Evolutionary conservation across 1,140 invertebrate genomes (phyloP), one percentile per base, ranked within the genome.

Genomic region (Yoshiicerus persimilis): DNA sequence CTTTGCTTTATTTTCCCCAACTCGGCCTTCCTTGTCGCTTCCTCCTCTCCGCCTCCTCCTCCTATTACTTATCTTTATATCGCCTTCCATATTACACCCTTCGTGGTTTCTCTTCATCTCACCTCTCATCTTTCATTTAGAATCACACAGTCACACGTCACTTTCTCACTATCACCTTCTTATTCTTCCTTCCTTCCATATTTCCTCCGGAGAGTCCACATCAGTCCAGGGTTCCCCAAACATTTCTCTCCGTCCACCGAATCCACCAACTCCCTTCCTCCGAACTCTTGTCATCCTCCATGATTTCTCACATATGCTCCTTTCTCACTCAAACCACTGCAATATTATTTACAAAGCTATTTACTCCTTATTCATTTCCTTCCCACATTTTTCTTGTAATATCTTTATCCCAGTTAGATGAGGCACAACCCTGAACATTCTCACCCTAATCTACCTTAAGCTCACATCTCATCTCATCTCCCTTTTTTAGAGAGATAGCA

Each of bases 91-190:
- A 70, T 70, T 25, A 70, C 64, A 30, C 86, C 66, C 66, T 47
- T 30, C 70, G 62, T 83, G 20, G 30, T 87, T 88, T 34, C 77
- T 56, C 77, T 84, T 85, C 80, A 84, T 38, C 41, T 88, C 83
- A 64, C 30, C 75, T 66, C 62, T 80, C 80, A 66, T 84, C 80
- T 70, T 11, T 30, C 75, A 64, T 62, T 36, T 56, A n/a, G 20
- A 34, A 25, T 62, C 75, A 32, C 47, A 84, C 83, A 84, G 38
- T 84, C 70, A 27, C 75, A 47, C 77, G 38, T 75, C 75, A 47
- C 23, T 75, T 87, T 39, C 39, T 83, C 36, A n/a, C 39, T 32
- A 39, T 84, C 77, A 41, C 75, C 38, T 84, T 38, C 16, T 64
- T 38, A 38, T 83, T 75, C 41, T 64, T 56, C 39, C 30, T 16